phyloP scores from a whole-genome alignment of 2,113 vertebrate species.

The Donacobius atricapilla region DNA sequence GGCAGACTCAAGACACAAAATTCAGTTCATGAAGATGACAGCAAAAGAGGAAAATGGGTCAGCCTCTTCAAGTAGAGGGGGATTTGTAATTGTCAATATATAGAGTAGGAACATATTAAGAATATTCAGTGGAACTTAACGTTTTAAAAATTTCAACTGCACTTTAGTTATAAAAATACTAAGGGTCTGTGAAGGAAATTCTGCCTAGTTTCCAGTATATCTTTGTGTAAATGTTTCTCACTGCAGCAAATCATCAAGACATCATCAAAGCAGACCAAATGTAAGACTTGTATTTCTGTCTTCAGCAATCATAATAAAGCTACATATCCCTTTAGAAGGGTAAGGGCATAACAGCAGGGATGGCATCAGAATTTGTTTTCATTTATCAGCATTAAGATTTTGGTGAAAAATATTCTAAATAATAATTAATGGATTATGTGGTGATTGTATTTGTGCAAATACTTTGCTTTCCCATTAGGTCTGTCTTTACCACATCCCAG shows the following conservation, averaged over 20 bases:
- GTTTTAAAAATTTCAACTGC: not conserved
- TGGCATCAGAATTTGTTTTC: not conserved
- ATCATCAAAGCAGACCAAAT: not conserved
- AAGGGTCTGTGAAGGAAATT: not conserved
- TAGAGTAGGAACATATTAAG: not conserved
- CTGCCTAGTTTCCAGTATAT: not conserved
- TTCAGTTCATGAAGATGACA: not conserved
- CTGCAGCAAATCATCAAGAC: not conserved
- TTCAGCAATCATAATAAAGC: not conserved
- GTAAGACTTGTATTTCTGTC: not conserved
- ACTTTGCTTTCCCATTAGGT: not conserved
- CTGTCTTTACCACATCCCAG: not conserved
- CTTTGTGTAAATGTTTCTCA: not conserved
- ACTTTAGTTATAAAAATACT: not conserved
- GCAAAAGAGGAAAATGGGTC: not conserved
- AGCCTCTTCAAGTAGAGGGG: not conserved
- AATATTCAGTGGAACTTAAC: not conserved
- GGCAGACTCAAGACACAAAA: not conserved
- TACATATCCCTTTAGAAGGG: not conserved
- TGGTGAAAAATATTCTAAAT: slow-evolving; percentile 7
- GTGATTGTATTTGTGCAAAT: not conserved
- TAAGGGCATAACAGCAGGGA: not conserved
- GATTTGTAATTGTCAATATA: not conserved
- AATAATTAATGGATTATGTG: slow-evolving; percentile 41
- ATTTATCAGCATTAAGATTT: not conserved